phyloP scores from a whole-genome alignment of 2,888 invertebrate species.

The Nomada hirtipes region DNA sequence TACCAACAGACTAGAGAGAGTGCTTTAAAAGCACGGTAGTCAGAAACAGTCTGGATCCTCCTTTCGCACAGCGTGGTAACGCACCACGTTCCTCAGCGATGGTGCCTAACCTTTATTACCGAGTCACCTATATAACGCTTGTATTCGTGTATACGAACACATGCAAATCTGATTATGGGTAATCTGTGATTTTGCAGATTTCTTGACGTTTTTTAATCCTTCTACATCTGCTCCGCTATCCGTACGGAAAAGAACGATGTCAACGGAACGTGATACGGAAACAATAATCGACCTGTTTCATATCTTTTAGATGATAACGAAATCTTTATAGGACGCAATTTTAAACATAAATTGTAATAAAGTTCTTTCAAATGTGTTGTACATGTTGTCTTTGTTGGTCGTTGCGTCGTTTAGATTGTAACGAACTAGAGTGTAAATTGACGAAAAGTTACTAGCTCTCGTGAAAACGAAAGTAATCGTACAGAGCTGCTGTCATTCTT shows the following conservation, averaged over 20 bases:
- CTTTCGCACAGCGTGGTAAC: constrained; percentile 53
- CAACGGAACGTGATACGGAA: constrained; percentile 6
- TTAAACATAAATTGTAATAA: constrained; percentile 1
- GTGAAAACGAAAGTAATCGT: constrained; percentile 6
- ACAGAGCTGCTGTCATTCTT: constrained; percentile 29
- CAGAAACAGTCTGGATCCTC: constrained; percentile 42
- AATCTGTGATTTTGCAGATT: constrained; percentile 64
- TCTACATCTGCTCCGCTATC: background rate
- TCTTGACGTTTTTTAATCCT: constrained; percentile 15
- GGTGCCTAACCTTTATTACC: constrained; percentile 68
- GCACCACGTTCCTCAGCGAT: constrained; percentile 67
- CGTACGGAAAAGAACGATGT: background rate
- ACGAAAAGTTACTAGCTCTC: constrained; percentile 3
- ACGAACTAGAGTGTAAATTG: background rate
- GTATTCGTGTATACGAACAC: constrained; percentile 13
- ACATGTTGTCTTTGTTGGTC: constrained; percentile 9
- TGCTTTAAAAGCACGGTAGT: constrained; percentile 47
- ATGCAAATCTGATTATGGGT: constrained; percentile 52
- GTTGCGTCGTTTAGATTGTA: background rate
- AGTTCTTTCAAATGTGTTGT: background rate
- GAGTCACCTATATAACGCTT: constrained; percentile 45
- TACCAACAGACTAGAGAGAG: constrained; percentile 45
- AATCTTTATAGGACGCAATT: background rate
- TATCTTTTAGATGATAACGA: background rate
- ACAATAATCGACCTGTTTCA: constrained; percentile 10